Base-by-base conservation (phyloP, 2,113 vertebrate species). In the Tursiops truncatus region DNA sequence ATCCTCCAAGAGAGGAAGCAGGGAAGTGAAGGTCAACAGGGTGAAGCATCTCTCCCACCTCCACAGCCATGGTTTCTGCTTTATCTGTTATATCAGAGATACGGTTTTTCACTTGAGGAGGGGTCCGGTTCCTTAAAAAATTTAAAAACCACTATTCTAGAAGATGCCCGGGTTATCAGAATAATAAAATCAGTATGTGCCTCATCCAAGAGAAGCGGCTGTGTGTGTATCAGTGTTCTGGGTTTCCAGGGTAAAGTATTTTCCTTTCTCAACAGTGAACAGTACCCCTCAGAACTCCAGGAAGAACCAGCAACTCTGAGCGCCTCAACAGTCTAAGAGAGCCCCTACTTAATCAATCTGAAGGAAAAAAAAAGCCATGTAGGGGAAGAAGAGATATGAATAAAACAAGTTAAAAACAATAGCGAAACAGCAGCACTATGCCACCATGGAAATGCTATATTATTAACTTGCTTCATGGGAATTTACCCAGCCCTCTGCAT, bases 221-320 rank as follows among this genome's bases (percentile, higher is more conserved):
- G 1, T 10, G 10, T 47, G 1, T 47, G 14, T 7, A 58, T 15
- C 68, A 71, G 80, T 53, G 31, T 9, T 56, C 88, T 76, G 58
- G n/a, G 80, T 70, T 91, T 96, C 71, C 53, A 91, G 63, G 31
- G 25, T 31, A 41, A 90, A 63, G 33, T 33, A 31, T 25, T 97
- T 88, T 60, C 50, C 76, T 60, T 91, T 85, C 71, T 62, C 10
- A 4, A 44, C 18, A 11, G 26, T 63, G 68, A 92, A 36, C 25
- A 36, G 36, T 76, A 94, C 6, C 20, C 11, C 13, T 89, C 65
- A 70, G 50, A 18, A 6, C 11, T 81, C n/a, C 44, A 63, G 62
- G 62, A 38, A 79, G 63, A 91, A 50, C 36, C 44, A 53, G 58
- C 36, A 76, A 38, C 17, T 2, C 36, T 58, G 36, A n/a, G 26